Evolutionary conservation across 2,888 invertebrate genomes (phyloP).

Genomic region (Heterodera filipjevi): DNA sequence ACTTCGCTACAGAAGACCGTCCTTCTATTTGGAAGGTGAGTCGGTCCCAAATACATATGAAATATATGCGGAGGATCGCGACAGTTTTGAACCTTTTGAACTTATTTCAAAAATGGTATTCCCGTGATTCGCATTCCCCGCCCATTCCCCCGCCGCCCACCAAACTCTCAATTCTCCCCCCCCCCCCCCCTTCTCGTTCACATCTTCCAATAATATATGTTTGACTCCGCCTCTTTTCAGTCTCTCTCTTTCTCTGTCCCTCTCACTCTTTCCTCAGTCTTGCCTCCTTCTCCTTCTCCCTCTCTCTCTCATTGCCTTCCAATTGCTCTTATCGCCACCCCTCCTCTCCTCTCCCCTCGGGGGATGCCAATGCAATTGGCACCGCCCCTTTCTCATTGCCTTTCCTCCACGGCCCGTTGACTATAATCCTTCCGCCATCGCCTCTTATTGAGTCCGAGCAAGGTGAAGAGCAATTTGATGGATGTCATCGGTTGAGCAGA

Average conservation of each 20-base stretch:
- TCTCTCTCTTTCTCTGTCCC: not conserved
- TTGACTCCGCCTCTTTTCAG: not conserved
- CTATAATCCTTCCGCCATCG: constrained; percentile 12
- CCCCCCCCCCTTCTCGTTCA: not conserved
- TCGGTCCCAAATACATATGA: not conserved
- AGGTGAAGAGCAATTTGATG: not conserved
- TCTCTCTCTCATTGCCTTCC: constrained; percentile 16
- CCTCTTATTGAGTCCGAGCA: not conserved
- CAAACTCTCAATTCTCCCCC: not conserved
- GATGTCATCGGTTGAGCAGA: not conserved
- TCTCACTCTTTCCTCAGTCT: not conserved
- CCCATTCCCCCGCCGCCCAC: not conserved
- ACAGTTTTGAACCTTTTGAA: not conserved
- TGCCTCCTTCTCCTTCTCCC: too few relatives aligned
- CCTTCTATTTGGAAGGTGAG: constrained; percentile 1
- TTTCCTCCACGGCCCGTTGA: not conserved
- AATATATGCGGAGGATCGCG: too few relatives aligned
- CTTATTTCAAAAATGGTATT: not conserved
- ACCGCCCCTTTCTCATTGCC: constrained; percentile 5
- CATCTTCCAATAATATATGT: not conserved
- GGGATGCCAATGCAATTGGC: constrained; percentile 7
- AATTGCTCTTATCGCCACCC: constrained; percentile 10
- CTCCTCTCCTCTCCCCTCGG: not conserved
- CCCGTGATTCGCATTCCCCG: not conserved
- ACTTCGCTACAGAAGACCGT: constrained; percentile 13